Evolutionary conservation across 2,797 vertebrate genomes (phyloP).

Genomic region (Chiloscyllium punctatum): DNA sequence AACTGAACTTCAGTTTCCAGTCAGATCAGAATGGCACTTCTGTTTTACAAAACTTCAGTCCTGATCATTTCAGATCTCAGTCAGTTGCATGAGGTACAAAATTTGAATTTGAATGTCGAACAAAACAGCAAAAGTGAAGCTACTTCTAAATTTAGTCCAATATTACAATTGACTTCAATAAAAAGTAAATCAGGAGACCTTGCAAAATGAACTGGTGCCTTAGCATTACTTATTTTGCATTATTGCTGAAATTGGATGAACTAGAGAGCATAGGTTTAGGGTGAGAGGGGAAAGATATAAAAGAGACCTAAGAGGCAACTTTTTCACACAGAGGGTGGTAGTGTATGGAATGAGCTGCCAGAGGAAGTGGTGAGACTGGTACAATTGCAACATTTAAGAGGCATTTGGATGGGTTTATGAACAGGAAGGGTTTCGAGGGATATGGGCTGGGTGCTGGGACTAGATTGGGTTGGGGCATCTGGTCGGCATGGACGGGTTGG

Average conservation of each 20-base stretch:
- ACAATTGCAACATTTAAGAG: no score
- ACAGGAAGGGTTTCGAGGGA: no score
- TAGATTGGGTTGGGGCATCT: no score
- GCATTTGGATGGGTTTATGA: no score
- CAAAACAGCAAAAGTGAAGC: neutral
- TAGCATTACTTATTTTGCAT: neutral
- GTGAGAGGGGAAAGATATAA: no score
- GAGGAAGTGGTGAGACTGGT: no score
- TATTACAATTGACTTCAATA: neutral
- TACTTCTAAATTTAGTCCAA: neutral
- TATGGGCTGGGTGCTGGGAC: no score
- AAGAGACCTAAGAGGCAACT: no score
- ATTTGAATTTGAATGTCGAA: neutral
- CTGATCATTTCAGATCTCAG: neutral
- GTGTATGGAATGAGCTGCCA: no score
- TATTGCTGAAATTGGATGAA: neutral
- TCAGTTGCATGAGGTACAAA: neutral
- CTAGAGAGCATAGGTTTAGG: no score
- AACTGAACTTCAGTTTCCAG: neutral
- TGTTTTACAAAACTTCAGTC: neutral
- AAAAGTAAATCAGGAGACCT: neutral
- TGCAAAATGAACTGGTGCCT: slow-evolving; percentile 6
- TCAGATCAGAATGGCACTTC: neutral
- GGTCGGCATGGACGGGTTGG: no score
- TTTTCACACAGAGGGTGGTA: no score